phyloP scores from a whole-genome alignment of 2,113 vertebrate species.

The Nyctereutes procyonoides region DNA sequence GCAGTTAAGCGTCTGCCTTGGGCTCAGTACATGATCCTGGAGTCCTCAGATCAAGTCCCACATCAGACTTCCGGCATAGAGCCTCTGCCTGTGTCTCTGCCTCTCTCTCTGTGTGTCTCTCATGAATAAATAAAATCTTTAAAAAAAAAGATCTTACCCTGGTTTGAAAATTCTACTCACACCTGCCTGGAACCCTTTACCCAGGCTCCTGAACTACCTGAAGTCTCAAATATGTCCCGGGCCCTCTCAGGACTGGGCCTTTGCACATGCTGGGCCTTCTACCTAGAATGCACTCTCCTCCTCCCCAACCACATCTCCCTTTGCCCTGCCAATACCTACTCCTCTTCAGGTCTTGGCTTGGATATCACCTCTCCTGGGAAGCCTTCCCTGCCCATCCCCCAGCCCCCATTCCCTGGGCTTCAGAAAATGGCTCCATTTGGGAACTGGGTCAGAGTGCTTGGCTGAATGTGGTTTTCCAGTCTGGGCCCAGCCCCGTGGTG shows the following conservation, averaged over 20 bases:
- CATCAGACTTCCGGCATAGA: no score
- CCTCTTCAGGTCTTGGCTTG: neutral
- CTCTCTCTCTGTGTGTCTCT: no score
- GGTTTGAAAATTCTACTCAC: neutral
- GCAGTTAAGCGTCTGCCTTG: no score
- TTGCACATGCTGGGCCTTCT: neutral
- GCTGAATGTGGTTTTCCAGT: neutral
- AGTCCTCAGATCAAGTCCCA: no score
- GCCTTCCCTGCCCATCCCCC: neutral
- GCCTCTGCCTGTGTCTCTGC: no score
- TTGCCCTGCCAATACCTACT: neutral
- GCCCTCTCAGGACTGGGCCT: neutral
- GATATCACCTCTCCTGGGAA: neutral
- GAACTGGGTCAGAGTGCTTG: neutral
- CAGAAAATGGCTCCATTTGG: neutral
- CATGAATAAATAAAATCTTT: no score
- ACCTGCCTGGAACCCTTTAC: neutral
- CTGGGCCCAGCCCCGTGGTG: neutral
- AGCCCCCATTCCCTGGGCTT: neutral
- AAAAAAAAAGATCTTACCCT: neutral
- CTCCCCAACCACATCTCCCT: neutral
- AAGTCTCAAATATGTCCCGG: neutral
- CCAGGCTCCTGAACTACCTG: neutral
- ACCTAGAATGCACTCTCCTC: neutral
- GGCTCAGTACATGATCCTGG: no score